A percentile compares a stretch with the other conserved stretches of the same genome.
These are phyloP conservation scores for Gopherus evgoodei DNA, from an alignment of 2,113 vertebrate genomes.

Conservation along the genomic window DNA sequence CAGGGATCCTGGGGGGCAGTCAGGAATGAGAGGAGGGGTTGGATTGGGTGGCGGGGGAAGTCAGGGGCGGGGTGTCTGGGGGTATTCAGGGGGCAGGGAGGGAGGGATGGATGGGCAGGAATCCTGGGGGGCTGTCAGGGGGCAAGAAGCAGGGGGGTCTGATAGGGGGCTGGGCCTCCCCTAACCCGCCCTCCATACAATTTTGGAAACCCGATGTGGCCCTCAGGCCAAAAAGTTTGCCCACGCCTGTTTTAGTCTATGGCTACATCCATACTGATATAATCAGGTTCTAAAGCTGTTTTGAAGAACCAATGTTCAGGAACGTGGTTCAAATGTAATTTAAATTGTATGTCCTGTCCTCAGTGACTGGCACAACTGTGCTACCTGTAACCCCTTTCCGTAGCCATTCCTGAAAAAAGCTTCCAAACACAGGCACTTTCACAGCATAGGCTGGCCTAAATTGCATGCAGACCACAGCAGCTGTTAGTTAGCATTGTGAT, in stretches of 20 bases:
- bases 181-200: too few relatives aligned
- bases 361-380: not conserved
- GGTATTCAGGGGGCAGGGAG: too few relatives aligned
- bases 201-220: too few relatives aligned
- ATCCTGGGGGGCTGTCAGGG: too few relatives aligned
- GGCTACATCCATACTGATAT: not conserved
- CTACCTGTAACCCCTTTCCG: not conserved
- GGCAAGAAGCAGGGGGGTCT: too few relatives aligned
- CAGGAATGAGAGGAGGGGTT: too few relatives aligned
- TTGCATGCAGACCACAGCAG: not conserved
- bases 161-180: too few relatives aligned
- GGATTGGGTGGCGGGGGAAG: too few relatives aligned
- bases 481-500: not conserved
- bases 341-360: not conserved
- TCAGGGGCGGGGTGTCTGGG: too few relatives aligned
- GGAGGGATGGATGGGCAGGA: too few relatives aligned
- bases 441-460: not conserved
- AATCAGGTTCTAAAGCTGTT: not conserved
- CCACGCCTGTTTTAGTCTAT: not conserved
- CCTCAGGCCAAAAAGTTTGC: too few relatives aligned
- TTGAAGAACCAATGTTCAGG: not conserved
- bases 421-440: not conserved
- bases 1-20: too few relatives aligned
- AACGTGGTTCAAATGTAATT: accelerated
- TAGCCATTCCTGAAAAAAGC: not conserved